These are phyloP conservation scores for Bombyx mori DNA, from an alignment of 1,140 invertebrate species.

Conservation along the genomic window DNA sequence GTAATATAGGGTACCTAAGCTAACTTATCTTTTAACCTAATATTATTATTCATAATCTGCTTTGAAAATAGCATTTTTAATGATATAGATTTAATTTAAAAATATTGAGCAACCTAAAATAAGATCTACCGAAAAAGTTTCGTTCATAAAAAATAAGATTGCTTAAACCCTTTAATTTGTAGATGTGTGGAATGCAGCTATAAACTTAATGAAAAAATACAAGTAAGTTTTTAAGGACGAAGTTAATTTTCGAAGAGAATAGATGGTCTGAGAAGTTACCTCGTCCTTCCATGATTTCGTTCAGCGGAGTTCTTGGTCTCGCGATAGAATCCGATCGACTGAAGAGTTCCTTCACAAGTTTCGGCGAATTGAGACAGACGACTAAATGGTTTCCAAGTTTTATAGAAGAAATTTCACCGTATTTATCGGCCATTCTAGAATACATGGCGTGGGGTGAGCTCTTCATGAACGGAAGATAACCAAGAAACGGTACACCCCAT, in stretches of 20 bases:
- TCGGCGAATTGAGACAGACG: conserved; percentile 23
- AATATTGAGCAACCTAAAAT: too few relatives aligned
- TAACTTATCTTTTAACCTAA: too few relatives aligned
- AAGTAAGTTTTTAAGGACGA: too few relatives aligned
- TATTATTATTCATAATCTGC: too few relatives aligned
- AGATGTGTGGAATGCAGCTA: too few relatives aligned
- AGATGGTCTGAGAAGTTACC: conserved; percentile 17
- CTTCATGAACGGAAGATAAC: conserved; percentile 24
- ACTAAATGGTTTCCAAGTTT: conserved; percentile 23
- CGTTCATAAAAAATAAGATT: too few relatives aligned
- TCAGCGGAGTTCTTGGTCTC: conserved; percentile 26
- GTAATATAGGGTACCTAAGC: too few relatives aligned
- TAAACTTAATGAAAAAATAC: too few relatives aligned
- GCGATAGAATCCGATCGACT: conserved; percentile 22
- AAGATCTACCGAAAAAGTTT: too few relatives aligned
- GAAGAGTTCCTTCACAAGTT: conserved; percentile 22
- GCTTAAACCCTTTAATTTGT: too few relatives aligned
- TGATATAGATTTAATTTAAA: too few relatives aligned
- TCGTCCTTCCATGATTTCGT: conserved; percentile 21
- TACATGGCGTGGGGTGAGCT: conserved; percentile 20
- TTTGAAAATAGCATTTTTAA: too few relatives aligned
- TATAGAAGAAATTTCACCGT: conserved; percentile 27
- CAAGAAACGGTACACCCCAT: conserved; percentile 28
- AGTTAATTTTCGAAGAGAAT: not conserved
- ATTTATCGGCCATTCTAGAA: conserved; percentile 15